Conservation (phyloP, 2,797 vertebrate genomes). For the Sebastes diploproa region DNA sequence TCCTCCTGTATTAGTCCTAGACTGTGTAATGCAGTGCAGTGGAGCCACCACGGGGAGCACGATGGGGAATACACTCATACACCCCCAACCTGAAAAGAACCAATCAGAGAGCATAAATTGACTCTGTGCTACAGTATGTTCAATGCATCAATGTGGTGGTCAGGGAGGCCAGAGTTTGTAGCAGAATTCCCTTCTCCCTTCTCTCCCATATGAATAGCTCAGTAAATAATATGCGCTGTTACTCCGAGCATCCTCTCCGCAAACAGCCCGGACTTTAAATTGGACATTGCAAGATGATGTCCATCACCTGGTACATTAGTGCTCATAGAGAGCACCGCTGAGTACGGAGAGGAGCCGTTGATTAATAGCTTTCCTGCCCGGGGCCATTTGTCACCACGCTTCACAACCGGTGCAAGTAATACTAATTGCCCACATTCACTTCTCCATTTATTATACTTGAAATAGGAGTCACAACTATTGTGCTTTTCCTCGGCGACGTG, state of each 20-base stretch:
- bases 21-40: neutral
- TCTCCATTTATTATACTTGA: conserved; percentile 67
- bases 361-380: conserved; percentile 73
- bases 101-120: conserved; percentile 18
- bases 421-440: conserved; percentile 69
- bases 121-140: neutral
- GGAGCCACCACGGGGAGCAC: neutral
- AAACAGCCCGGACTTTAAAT: conserved; percentile 53
- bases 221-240: conserved; percentile 52
- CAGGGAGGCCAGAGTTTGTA: neutral
- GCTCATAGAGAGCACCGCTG: conserved; percentile 29
- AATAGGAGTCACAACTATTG: conserved; percentile 34
- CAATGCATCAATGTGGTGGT: neutral
- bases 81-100: conserved; percentile 4
- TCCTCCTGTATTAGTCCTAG: neutral
- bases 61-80: neutral
- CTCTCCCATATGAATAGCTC: conserved; percentile 17
- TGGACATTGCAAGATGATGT: conserved; percentile 69
- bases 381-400: conserved; percentile 75
- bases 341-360: conserved; percentile 48
- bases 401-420: conserved; percentile 56
- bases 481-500: conserved; percentile 38
- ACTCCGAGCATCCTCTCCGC: conserved; percentile 26
- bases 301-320: conserved; percentile 68
- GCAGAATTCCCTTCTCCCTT: neutral